These are phyloP conservation scores for Muscicapa striata DNA, from an alignment of 2,797 vertebrate species.

Conservation along the genomic window DNA sequence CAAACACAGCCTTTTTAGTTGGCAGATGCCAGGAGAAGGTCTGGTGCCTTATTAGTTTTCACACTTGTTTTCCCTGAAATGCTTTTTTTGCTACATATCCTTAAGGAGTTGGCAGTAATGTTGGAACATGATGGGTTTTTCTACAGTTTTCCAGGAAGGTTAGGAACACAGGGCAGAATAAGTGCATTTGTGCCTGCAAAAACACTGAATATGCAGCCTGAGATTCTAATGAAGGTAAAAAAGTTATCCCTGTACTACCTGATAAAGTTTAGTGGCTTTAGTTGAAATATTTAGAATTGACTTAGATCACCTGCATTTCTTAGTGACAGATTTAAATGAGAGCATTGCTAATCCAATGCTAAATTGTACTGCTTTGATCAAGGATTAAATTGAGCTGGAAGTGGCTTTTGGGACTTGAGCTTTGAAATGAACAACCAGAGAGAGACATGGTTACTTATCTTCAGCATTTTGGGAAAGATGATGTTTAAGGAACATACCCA, in stretches of 20 bases:
- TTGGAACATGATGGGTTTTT: background rate
- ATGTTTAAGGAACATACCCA: background rate
- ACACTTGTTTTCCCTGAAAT: background rate
- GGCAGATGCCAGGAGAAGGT: background rate
- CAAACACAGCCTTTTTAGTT: background rate
- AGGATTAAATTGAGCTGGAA: constrained; percentile 64
- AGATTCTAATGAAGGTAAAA: background rate
- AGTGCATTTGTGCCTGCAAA: background rate
- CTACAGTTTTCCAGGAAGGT: background rate
- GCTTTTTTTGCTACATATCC: background rate
- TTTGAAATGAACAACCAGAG: constrained; percentile 13
- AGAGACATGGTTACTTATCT: background rate
- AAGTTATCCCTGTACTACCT: background rate
- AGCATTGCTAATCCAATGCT: constrained; percentile 51
- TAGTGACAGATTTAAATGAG: constrained; percentile 45
- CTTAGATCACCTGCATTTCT: constrained; percentile 43
- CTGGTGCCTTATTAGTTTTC: background rate
- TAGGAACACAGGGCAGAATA: background rate
- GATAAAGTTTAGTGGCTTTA: background rate
- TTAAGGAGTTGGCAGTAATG: background rate
- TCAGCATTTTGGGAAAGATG: background rate
- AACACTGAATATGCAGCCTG: background rate
- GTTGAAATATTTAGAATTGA: background rate
- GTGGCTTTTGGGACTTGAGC: constrained; percentile 11
- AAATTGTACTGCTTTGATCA: constrained; percentile 68